These are phyloP conservation scores for Phalacrocorax carbo DNA, from an alignment of 2,113 vertebrate species.

Conservation along the genomic window DNA sequence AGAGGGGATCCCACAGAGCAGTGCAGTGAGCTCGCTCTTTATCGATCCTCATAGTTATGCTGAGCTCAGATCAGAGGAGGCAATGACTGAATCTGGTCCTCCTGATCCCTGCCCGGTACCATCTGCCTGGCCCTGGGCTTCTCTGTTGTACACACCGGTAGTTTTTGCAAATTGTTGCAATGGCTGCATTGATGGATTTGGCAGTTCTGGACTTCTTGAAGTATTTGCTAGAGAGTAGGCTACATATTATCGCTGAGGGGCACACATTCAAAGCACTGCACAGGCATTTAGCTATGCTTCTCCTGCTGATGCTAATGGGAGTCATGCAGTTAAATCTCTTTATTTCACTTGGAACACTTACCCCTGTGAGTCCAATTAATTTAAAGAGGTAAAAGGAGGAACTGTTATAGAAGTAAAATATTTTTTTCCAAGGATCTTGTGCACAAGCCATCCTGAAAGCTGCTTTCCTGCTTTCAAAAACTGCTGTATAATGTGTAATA, in stretches of 20 bases:
- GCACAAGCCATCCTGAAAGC: neutral
- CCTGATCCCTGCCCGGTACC: neutral
- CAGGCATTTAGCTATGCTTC: conserved; percentile 20
- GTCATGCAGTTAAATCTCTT: conserved; percentile 49
- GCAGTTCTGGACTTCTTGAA: neutral
- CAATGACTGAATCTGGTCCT: neutral
- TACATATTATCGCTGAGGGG: neutral
- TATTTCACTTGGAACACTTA: conserved; percentile 35
- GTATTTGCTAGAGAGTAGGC: neutral
- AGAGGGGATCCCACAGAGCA: neutral
- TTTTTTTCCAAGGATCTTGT: neutral
- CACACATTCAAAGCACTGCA: neutral
- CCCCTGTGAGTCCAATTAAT: conserved; percentile 24
- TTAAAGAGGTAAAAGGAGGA: conserved; percentile 39
- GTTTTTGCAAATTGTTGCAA: neutral
- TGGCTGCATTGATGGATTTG: neutral
- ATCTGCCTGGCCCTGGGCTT: neutral
- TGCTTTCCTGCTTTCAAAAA: neutral
- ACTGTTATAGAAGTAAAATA: neutral
- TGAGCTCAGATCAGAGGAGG: neutral
- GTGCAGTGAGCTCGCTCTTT: neutral
- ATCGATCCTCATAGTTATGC: neutral
- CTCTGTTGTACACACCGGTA: neutral
- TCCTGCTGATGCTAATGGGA: conserved; percentile 60
- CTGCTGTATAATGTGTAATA: neutral